Percentiles rank a stretch among this genome's conserved stretches.
Evolutionary conservation across 2,888 invertebrate genomes (phyloP).

Genomic region (Heliothis peltigera): DNA sequence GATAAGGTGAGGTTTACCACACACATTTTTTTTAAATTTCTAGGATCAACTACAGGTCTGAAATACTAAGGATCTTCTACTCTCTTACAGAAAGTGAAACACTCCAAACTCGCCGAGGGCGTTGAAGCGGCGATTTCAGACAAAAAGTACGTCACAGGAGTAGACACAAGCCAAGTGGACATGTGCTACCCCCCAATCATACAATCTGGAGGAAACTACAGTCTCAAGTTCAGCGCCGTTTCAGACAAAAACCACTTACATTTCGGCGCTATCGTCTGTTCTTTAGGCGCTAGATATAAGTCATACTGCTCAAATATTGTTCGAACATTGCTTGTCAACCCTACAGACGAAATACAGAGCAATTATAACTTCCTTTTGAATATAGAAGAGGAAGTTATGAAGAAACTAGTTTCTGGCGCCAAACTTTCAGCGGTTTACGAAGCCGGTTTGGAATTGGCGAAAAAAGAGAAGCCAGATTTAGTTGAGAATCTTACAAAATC

Average conservation of each 20-base stretch:
- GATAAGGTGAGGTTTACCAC: constrained; percentile 92
- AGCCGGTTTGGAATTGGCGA: constrained; percentile 94
- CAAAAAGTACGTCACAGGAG: constrained; percentile 97
- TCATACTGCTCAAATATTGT: constrained; percentile 99
- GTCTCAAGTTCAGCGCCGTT: constrained; percentile 98
- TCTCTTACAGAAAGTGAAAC: constrained; percentile 96
- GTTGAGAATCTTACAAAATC: constrained; percentile 97
- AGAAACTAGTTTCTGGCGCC: constrained; percentile 94
- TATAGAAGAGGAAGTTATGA: constrained; percentile 97
- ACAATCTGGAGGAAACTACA: constrained; percentile 99
- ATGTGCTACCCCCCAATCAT: constrained; percentile 99
- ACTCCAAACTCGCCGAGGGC: constrained; percentile 97
- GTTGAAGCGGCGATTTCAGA: constrained; percentile 98
- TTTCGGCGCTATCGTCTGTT: constrained; percentile 98
- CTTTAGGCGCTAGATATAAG: constrained; percentile 98
- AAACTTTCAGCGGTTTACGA: constrained; percentile 97
- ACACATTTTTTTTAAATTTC: not conserved
- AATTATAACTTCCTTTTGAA: constrained; percentile 97
- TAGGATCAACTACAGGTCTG: not conserved
- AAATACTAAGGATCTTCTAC: not conserved
- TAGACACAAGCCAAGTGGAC: constrained; percentile 97
- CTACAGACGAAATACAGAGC: constrained; percentile 93
- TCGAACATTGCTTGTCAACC: constrained; percentile 98
- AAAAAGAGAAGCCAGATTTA: constrained; percentile 95
- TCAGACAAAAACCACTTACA: constrained; percentile 98